Conservation (phyloP, 2,797 vertebrate genomes). For the Oreortyx pictus region DNA sequence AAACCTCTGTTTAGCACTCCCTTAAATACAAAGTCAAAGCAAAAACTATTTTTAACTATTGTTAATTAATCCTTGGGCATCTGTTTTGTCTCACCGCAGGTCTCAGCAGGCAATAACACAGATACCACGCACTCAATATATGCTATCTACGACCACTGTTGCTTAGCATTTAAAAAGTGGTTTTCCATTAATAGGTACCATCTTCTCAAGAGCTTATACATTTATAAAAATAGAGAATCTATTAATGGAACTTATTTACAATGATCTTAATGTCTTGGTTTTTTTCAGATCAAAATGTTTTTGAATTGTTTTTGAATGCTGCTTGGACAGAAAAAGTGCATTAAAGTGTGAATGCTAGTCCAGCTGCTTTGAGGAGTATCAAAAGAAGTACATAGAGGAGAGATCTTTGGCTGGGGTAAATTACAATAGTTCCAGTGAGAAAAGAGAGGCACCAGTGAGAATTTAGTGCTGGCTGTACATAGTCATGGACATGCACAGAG, state of each 20-base stretch:
- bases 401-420: background rate
- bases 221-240: constrained; percentile 16
- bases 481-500: background rate
- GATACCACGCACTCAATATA: background rate
- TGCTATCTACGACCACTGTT: background rate
- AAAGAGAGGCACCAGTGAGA: background rate
- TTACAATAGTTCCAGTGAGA: background rate
- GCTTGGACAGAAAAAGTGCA: background rate
- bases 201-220: background rate
- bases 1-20: background rate
- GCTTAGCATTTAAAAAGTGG: constrained; percentile 1
- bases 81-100: constrained; percentile 11
- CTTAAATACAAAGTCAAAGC: constrained; percentile 3
- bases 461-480: background rate
- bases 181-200: constrained; percentile 9
- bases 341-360: constrained; percentile 16
- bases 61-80: constrained; percentile 18
- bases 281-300: background rate
- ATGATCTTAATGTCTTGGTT: background rate
- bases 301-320: constrained; percentile 26
- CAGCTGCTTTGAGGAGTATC: constrained; percentile 14
- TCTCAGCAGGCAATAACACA: constrained; percentile 17
- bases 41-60: constrained; percentile 23
- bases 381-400: constrained; percentile 25
- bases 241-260: constrained; percentile 1